Evolutionary conservation across 2,888 invertebrate genomes (phyloP), one percentile per base, ranked within the genome.

Genomic region (Achlya flavicornis): DNA sequence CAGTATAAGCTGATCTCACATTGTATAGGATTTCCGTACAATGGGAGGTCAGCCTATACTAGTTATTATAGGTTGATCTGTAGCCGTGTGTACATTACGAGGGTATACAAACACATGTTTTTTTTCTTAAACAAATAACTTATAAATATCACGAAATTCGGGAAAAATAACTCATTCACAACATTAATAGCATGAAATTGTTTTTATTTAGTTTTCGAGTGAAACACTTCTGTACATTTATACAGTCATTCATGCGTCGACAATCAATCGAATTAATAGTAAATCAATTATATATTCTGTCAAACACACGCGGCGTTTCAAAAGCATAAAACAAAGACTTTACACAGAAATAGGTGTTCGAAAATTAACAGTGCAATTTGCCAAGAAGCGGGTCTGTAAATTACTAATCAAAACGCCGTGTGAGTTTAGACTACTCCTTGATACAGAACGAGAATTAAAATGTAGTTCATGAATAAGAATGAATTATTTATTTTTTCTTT

Each of bases 131-230:
- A 43, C 1, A 43, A 43, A 4, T 3, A 43, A 14, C 1, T 43
- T 43, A 43, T 3, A 46, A 14, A 46, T 46, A 14, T n/a, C 43
- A 38, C 10, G 0, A 41, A 41, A 41, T 41, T n/a, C n/a, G 4
- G 46, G 46, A n/a, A 46, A 46, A 46, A n/a, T 46, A 46, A 46
- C 46, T 10, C 7, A 46, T n/a, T n/a, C 14, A 46, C 46, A 53
- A 53, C 3, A 19, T n/a, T 7, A 19, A 60, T 58, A 58, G 58
- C 58, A 60, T 60, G 53, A 53, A 53, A 53, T 53, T 19, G 12
- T 60, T 26, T 60, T 60, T 41, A 41, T 60, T 26, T 41, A 33
- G 11, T 38, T 38, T 11, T 46, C n/a, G 11, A 35, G 14, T 43
- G 43, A 14, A 61, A 35, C 33, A 35, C 3, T n/a, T 60, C 12